Evolutionary conservation across 2,113 vertebrate genomes (phyloP), one percentile per base, ranked within the genome.

Genomic region (Xenopus tropicalis): DNA sequence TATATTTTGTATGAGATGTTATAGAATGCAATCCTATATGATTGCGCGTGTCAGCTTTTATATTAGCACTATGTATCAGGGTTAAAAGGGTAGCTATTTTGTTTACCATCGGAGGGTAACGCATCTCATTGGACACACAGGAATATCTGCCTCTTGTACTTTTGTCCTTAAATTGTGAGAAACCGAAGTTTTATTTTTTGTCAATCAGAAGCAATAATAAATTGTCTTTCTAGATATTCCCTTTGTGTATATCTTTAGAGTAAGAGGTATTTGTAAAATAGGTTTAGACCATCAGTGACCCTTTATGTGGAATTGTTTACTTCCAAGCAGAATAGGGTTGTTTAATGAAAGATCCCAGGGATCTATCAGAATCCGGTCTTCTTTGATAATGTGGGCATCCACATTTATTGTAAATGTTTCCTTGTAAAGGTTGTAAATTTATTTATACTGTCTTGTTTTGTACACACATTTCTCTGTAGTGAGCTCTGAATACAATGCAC

Each of bases 381-480:
- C 84, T 89, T 89, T 90, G 82, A 81, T 88, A 88, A 87, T 85
- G 91, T 91, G 90, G 91, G 82, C 87, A 84, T 84, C 90, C 90
- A 91, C 90, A 85, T 82, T 88, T 91, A 93, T 94, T 98, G 95
- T 96, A 94, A 93, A 94, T 96, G 93, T 93, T 95, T 86, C 90
- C 93, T 93, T 99, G 95, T 98, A 99, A 94, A 98, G 93, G 90
- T 94, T 99, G 96, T 99, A 98, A 88, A 98, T 97, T 98, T 95
- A 96, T 98, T 99, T 98, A 97, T 97, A 95, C 93, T 91, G 87
- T 94, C 89, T 91, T 91, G 88, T 93, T 93, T 96, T 94, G 87
- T 95, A 96, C 88, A 94, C 93, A 92, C 90, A 91, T 94, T 92
- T 93, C 91, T 94, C 93, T 90, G 92, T 95, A 94, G 95, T 96